Percentiles rank a stretch among this genome's conserved stretches.
These are phyloP conservation scores for Sus cebifrons DNA, from an alignment of 2,797 vertebrate genomes.

Conservation along the genomic window DNA sequence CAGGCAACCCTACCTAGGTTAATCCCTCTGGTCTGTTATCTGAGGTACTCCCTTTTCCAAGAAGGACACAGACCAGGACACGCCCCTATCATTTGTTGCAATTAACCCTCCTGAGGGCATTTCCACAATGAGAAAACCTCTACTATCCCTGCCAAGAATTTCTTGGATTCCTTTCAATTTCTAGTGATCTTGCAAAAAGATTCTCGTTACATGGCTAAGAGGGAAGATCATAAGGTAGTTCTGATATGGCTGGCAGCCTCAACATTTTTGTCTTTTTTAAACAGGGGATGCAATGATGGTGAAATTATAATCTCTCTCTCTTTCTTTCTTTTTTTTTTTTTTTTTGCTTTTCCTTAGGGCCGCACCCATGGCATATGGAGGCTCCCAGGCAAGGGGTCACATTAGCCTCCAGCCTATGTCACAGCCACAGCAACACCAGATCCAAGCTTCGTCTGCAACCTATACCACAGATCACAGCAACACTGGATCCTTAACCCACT, in stretches of 20 bases:
- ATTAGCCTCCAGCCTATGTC: no score
- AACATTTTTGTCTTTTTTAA: background rate
- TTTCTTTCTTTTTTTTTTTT: no score
- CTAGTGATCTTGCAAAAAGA: slow-evolving; percentile 16
- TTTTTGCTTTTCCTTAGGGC: no score
- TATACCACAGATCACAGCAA: no score
- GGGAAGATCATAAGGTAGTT: background rate
- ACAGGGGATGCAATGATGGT: slow-evolving; percentile 46
- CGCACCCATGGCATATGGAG: no score
- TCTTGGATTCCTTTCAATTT: slow-evolving; percentile 61
- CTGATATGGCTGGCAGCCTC: background rate
- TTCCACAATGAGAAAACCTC: background rate
- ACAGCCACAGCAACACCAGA: no score
- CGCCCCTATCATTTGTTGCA: background rate
- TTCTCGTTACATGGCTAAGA: background rate
- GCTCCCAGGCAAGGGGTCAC: no score
- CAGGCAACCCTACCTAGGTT: background rate
- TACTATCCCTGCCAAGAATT: slow-evolving; percentile 37
- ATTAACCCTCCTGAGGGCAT: slow-evolving; percentile 6
- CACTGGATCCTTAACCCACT: no score
- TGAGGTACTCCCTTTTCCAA: background rate
- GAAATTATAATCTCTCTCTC: background rate
- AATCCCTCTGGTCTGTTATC: background rate
- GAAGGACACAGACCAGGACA: background rate
- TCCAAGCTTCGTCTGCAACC: no score